Evolutionary conservation across 64 coral and sea anemone genomes (phyloP), one percentile per base, ranked within the genome.

Genomic region (Porites lutea): DNA sequence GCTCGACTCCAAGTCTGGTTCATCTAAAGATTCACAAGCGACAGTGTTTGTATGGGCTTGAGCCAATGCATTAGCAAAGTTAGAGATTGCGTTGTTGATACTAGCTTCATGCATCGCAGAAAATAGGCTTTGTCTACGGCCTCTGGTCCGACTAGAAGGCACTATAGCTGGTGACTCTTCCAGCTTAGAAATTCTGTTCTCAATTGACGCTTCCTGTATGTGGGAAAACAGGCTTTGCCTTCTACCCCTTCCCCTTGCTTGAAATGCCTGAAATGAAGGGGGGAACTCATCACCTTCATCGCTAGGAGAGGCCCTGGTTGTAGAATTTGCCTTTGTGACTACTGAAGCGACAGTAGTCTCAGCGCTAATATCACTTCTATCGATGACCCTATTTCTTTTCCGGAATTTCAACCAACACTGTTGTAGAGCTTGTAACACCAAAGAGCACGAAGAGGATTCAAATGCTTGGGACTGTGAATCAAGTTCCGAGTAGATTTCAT

Each of bases 21-120:
- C 79, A 11, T 37, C 27, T 37, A 65, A 37, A 3, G 79, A 65
- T n/a, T 65, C 57, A 6, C 59, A 82, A 18, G 15, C 61, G 1
- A 65, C 45, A 49, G 45, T 12, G 14, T 67, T 44, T 5, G 19
- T 43, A 43, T 65, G 67, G 37, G 19, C 48, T 68, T 84, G 61
- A 84, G 59, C 52, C 46, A 84, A 22, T 21, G 48, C 16, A 47
- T 68, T 65, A 68, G 81, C 81, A 48, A 84, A 84, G 21, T 49
- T 68, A 22, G 81, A 84, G 12, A 84, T 84, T 8, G 81, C 81
- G 11, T 68, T 84, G 63, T 51, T 84, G 6, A 84, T 84, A 18
- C 81, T 84, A 9, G 81, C 81, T 14, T 84, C 81, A 52, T 84
- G 81, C 81, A 84, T 84, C 2, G 81, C 81, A 51, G 81, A 84